Base-by-base conservation (phyloP, 1,140 invertebrate genomes). In the Sminthurinus signatus region DNA sequence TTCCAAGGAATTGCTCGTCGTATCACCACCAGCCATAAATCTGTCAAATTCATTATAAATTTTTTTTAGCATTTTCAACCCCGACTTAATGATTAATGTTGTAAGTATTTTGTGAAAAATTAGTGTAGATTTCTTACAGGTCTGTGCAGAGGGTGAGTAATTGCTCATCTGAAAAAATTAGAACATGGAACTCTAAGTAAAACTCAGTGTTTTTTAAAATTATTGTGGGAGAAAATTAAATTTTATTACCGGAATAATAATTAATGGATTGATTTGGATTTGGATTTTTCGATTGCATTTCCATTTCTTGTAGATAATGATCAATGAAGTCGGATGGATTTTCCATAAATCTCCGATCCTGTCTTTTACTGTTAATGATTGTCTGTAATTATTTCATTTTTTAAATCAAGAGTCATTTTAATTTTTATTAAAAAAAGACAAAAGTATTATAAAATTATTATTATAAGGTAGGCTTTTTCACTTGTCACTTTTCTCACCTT, bases 111-210 rank as follows among this genome's bases (percentile, higher is more conserved):
- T 36, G 15, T n/a, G 5, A 46, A n/a, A 29, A 0, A 64, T 39
- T 65, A 81, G n/a, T n/a, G n/a, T n/a, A n/a, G n/a, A n/a, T n/a
- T n/a, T n/a, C n/a, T n/a, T n/a, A 82, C 19, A 83, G 67, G 58
- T 81, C 80, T 15, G 69, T 44, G 32, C 58, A 57, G 17, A 65
- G 51, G 1, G 60, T 64, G 2, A 72, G 54, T 21, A 72, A 64
- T 32, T 72, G 64, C 39, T 69, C 65, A 31, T 67, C 70, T 62
- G 39, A 1, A 48, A n/a, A 32, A 50, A 17, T 44, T 60, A 12
- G 36, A 29, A 44, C 15, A 43, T 14, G 10, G 14, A 39, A 14
- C 21, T n/a, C 17, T 5, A 44, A 44, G 23, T 44, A 27, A 14
- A 8, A 28, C 5, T 4, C 8, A n/a, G 5, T n/a, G 19, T 46